phyloP scores from a whole-genome alignment of 2,888 invertebrate genomes.

The Helleia helle region DNA sequence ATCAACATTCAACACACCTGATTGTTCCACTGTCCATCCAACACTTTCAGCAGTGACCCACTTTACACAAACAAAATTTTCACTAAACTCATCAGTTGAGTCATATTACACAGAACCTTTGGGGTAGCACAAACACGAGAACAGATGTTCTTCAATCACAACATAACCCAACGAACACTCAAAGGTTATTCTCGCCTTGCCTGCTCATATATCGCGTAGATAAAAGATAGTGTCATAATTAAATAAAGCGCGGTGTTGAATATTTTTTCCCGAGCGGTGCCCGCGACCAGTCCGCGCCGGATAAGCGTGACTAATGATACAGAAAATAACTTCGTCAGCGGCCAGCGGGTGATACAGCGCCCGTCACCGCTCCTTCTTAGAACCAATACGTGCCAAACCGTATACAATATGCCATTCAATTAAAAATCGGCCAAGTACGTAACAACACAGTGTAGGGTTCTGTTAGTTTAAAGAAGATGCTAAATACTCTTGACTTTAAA shows the following conservation, averaged over 20 bases:
- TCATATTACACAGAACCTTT: constrained; percentile 7
- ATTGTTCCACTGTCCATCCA: too few relatives aligned
- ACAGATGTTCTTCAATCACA: background rate
- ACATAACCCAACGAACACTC: background rate
- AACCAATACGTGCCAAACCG: constrained; percentile 41
- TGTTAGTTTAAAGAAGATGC: too few relatives aligned
- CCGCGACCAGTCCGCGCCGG: constrained; percentile 53
- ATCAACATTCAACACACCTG: constrained; percentile 5
- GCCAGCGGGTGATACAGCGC: constrained; percentile 53
- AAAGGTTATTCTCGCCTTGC: constrained; percentile 2
- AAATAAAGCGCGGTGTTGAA: constrained; percentile 9
- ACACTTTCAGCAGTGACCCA: background rate
- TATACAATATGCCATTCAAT: constrained; percentile 27
- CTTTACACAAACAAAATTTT: background rate
- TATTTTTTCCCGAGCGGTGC: constrained; percentile 21
- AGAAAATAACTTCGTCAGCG: constrained; percentile 72
- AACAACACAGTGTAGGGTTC: too few relatives aligned
- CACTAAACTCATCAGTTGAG: constrained; percentile 13
- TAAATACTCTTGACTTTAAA: too few relatives aligned
- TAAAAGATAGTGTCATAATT: constrained; percentile 10
- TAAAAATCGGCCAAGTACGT: too few relatives aligned
- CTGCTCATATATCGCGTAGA: too few relatives aligned
- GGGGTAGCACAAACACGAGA: background rate
- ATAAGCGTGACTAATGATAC: constrained; percentile 70
- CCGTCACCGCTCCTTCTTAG: constrained; percentile 62